Evolutionary conservation across 2,113 vertebrate species (phyloP).

Genomic region (Dicerorhinus sumatrensis): DNA sequence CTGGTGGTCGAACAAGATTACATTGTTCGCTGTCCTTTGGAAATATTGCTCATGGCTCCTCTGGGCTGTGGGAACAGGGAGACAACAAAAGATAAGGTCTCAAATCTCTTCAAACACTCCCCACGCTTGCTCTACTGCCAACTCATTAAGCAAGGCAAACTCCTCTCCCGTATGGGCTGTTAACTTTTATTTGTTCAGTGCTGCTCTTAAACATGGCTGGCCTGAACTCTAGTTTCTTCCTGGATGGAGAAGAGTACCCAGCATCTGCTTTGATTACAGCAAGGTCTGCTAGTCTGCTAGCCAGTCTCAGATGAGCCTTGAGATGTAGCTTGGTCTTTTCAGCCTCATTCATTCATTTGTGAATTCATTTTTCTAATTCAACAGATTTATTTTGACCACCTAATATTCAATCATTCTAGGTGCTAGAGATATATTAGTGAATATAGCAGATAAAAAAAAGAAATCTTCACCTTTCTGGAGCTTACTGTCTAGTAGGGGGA

Average conservation of each 20-base stretch:
- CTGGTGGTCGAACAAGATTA: conserved; percentile 60
- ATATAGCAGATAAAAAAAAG: not conserved
- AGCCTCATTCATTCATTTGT: not conserved
- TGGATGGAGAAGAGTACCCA: not conserved
- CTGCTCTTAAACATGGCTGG: conserved; percentile 68
- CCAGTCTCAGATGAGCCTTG: not conserved
- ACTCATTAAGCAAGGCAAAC: conserved; percentile 77
- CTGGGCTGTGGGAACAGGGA: not conserved
- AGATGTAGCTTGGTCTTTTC: not conserved
- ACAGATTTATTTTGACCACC: conserved; percentile 26
- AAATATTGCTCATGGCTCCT: conserved; percentile 28
- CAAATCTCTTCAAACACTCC: conserved; percentile 69
- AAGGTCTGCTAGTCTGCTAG: not conserved
- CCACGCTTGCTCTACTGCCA: conserved; percentile 59
- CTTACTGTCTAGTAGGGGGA: not conserved
- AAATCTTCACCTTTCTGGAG: not conserved
- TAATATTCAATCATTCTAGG: not conserved
- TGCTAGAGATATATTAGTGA: not conserved
- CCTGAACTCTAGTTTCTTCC: not conserved
- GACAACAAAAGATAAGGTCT: conserved; percentile 64
- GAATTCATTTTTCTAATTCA: conserved; percentile 16
- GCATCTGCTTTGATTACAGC: not conserved
- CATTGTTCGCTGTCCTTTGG: not conserved
- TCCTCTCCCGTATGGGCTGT: conserved; percentile 61
- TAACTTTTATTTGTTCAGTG: conserved; percentile 74